phyloP scores from a whole-genome alignment of 2,888 invertebrate genomes.

The Cordilura impudica region DNA sequence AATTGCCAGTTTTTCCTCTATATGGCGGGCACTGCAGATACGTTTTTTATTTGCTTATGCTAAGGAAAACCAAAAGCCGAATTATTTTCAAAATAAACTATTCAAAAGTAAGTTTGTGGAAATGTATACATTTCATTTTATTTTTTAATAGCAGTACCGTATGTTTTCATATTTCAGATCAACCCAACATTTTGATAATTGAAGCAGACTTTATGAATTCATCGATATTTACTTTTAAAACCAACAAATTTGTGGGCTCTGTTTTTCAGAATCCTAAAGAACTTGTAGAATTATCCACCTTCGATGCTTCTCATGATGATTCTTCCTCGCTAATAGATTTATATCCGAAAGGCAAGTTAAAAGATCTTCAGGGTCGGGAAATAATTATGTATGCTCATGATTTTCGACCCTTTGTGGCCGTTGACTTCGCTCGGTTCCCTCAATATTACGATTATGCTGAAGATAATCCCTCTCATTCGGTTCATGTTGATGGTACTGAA shows the following conservation, averaged over 20 bases:
- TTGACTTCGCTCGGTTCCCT: slow-evolving; percentile 67
- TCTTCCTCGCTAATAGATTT: slow-evolving; percentile 49
- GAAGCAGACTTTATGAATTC: slow-evolving; percentile 64
- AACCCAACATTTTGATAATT: slow-evolving; percentile 71
- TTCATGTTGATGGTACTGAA: slow-evolving; percentile 80
- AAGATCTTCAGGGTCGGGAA: slow-evolving; percentile 70
- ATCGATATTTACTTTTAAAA: slow-evolving; percentile 68
- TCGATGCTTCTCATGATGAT: slow-evolving; percentile 57
- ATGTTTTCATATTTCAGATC: slow-evolving; percentile 67
- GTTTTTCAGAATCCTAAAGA: slow-evolving; percentile 57
- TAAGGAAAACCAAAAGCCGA: slow-evolving; percentile 58
- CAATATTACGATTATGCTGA: slow-evolving; percentile 63
- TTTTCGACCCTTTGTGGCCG: slow-evolving; percentile 73
- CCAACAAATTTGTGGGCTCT: slow-evolving; percentile 71
- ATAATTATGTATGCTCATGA: slow-evolving; percentile 70
- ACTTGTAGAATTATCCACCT: slow-evolving; percentile 65
- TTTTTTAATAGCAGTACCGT: too few relatives aligned
- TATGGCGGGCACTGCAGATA: slow-evolving; percentile 69
- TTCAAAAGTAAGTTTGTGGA: slow-evolving; percentile 70
- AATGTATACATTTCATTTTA: too few relatives aligned
- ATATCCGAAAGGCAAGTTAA: slow-evolving; percentile 66
- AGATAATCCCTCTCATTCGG: slow-evolving; percentile 56
- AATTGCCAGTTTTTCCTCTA: slow-evolving; percentile 68
- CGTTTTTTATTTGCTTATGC: slow-evolving; percentile 70
- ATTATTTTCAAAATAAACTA: slow-evolving; percentile 64